Percentiles rank a stretch among this genome's conserved stretches.
Evolutionary conservation across 2,888 invertebrate genomes (phyloP).

Genomic region (Leptura quadrifasciata): DNA sequence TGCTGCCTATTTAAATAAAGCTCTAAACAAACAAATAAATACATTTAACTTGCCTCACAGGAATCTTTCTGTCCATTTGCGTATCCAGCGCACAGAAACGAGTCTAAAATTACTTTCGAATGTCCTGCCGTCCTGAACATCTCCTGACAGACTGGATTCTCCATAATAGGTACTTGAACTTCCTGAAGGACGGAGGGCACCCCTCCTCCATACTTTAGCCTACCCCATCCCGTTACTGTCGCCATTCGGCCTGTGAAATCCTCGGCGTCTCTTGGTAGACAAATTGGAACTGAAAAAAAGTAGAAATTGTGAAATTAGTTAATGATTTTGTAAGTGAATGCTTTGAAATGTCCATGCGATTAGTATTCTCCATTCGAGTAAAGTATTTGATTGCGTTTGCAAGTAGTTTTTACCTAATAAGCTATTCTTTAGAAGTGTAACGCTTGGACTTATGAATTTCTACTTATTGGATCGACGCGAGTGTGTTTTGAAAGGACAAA

Average conservation of each 20-base stretch:
- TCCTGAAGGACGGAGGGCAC: conserved; percentile 93
- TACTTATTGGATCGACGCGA: no score
- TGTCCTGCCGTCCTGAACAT: conserved; percentile 96
- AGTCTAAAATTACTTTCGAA: conserved; percentile 88
- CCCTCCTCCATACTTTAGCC: conserved; percentile 92
- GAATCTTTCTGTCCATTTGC: conserved; percentile 94
- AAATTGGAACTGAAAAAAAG: conserved; percentile 85
- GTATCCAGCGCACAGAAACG: conserved; percentile 94
- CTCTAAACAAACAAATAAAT: conserved; percentile 15
- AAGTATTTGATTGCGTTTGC: no score
- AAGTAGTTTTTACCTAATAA: no score
- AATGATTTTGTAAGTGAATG: no score
- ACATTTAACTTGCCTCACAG: conserved; percentile 84
- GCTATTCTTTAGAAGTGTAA: no score
- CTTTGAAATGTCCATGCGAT: no score
- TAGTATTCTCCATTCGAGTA: no score
- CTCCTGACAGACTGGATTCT: conserved; percentile 93
- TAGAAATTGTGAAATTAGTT: conserved; percentile 5
- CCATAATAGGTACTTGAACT: conserved; percentile 94
- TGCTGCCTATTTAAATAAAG: neutral
- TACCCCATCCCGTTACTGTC: conserved; percentile 94
- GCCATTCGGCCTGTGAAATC: conserved; percentile 92
- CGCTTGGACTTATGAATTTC: no score
- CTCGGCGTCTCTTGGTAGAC: conserved; percentile 87
- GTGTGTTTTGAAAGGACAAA: no score